phyloP scores from a whole-genome alignment of 1,140 invertebrate genomes.

The Drosophila mauritiana region DNA sequence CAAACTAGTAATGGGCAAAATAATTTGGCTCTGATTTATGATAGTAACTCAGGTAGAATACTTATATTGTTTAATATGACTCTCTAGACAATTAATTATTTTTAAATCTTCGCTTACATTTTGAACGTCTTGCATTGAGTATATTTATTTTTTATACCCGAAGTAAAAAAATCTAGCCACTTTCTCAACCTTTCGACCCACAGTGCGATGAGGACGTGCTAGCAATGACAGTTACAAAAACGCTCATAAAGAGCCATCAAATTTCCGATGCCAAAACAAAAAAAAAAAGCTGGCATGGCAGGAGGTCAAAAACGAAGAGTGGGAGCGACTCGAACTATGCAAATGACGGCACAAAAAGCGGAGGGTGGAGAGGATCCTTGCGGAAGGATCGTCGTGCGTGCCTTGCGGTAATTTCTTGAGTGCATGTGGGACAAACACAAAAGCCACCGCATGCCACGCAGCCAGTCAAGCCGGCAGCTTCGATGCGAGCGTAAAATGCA shows the following conservation, averaged over 20 bases:
- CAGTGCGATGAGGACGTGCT: conserved; percentile 31
- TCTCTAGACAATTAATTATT: too few species aligned
- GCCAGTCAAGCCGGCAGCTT: conserved; percentile 29
- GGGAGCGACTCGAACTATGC: conserved; percentile 58
- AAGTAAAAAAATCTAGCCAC: background rate
- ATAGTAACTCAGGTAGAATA: too few species aligned
- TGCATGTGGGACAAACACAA: conserved; percentile 58
- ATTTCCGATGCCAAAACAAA: conserved; percentile 53
- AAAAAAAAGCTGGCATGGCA: conserved; percentile 40
- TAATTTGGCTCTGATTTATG: too few species aligned
- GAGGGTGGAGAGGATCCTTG: conserved; percentile 4
- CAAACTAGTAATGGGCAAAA: too few species aligned
- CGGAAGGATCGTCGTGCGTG: conserved; percentile 58
- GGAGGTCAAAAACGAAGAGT: conserved; percentile 3
- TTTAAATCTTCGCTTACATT: too few species aligned
- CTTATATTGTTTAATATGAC: too few species aligned
- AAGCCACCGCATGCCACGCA: conserved; percentile 44
- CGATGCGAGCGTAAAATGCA: conserved; percentile 41
- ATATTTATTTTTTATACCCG: too few species aligned
- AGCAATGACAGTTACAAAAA: conserved; percentile 43
- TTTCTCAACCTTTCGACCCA: conserved; percentile 8
- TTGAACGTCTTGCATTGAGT: too few species aligned
- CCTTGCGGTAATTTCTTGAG: conserved; percentile 68
- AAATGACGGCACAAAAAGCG: conserved; percentile 44
- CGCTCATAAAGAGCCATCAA: conserved; percentile 71